Conservation (phyloP, 1,140 invertebrate genomes). For the Zaprionus capensis region DNA sequence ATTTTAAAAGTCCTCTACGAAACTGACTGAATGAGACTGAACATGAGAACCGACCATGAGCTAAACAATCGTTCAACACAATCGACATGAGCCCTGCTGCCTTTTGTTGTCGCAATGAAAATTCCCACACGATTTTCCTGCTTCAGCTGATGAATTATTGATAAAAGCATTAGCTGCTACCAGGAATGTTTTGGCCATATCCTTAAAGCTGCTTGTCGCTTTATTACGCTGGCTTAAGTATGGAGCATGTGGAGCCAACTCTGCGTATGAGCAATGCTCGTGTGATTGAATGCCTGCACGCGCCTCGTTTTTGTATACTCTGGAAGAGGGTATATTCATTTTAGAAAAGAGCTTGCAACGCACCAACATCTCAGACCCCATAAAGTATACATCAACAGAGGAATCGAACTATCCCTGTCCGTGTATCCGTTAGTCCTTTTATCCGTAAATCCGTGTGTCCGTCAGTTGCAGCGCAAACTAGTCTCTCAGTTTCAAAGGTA, state of each 20-base stretch:
- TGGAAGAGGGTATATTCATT: too few species aligned
- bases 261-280: conserved; percentile 56
- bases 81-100: not conserved
- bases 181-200: conserved; percentile 26
- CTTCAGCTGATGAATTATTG: conserved; percentile 37
- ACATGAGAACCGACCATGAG: not conserved
- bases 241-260: conserved; percentile 11
- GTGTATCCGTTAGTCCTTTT: too few species aligned
- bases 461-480: too few species aligned
- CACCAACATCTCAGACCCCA: too few species aligned
- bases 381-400: too few species aligned
- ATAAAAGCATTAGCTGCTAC: conserved; percentile 39
- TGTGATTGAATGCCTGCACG: conserved; percentile 27
- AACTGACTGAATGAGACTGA: not conserved
- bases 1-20: conserved; percentile 22
- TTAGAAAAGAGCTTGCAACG: too few species aligned
- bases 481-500: too few species aligned
- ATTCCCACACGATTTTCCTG: conserved; percentile 27
- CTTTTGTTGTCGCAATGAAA: conserved; percentile 7
- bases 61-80: not conserved
- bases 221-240: conserved; percentile 21
- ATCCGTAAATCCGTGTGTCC: too few species aligned
- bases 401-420: too few species aligned
- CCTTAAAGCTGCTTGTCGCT: conserved; percentile 33
- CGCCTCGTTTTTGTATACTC: not conserved